These are phyloP conservation scores for Phengaris arion DNA, from an alignment of 2,888 invertebrate genomes.

Conservation along the genomic window DNA sequence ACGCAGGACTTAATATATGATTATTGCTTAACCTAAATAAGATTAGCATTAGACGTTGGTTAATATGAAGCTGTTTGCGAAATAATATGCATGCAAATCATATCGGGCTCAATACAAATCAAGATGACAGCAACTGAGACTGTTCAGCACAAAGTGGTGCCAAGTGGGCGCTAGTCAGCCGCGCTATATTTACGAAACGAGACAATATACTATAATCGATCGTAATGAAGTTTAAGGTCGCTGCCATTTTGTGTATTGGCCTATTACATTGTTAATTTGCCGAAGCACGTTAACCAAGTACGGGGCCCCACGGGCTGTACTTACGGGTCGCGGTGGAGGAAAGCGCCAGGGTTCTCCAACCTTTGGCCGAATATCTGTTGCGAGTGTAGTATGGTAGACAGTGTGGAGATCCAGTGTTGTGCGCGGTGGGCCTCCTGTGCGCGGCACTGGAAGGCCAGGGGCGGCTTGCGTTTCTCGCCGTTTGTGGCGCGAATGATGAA, in stretches of 20 bases:
- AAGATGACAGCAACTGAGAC: neutral
- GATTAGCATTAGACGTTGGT: constrained; percentile 10
- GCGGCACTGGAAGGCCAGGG: constrained; percentile 88
- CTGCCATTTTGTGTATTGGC: neutral
- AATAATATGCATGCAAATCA: constrained; percentile 25
- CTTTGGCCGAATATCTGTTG: constrained; percentile 96
- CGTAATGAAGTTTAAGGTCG: neutral
- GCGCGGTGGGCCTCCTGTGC: constrained; percentile 83
- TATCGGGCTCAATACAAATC: neutral
- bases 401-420: constrained; percentile 91
- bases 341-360: constrained; percentile 93
- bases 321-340: constrained; percentile 65
- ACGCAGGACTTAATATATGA: neutral
- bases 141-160: neutral
- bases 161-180: neutral
- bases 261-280: constrained; percentile 14
- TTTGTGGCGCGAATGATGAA: constrained; percentile 83
- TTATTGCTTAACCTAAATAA: neutral
- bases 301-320: constrained; percentile 43
- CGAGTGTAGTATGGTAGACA: constrained; percentile 92
- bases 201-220: neutral
- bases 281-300: constrained; percentile 27
- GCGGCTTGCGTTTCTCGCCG: constrained; percentile 88
- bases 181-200: no score
- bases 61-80: constrained; percentile 24